Base-by-base conservation (phyloP, 2,113 vertebrate genomes). In the Cathartes aura region DNA sequence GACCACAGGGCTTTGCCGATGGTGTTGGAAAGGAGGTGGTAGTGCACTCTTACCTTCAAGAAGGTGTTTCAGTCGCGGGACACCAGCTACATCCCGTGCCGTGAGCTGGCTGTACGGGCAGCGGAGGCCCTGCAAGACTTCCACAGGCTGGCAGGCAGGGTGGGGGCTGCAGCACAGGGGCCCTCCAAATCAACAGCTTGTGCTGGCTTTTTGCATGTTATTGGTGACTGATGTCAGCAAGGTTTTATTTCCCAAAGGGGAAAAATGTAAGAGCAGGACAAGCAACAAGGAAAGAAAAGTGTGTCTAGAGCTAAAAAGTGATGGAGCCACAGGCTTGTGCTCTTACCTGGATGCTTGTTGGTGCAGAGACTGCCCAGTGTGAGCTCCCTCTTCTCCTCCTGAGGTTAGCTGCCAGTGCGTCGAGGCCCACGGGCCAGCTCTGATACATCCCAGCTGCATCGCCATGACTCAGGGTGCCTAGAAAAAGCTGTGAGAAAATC, bases 381-480 rank as follows among this genome's bases (percentile, higher is more conserved):
- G 27, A 63, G 20, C 43, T 58, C 32, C 42, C 29, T 74, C 34
- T 34, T 53, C 55, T 81, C 48, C 59, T 34, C 11, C 62, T 8
- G 29, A 0, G 0, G 2, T 9, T 21, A 11, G 22, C 14, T 62
- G 36, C 22, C 6, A 0, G 12, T 1, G 0, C 2, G 16, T 17
- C 6, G 4, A 67, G 88, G 53, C 16, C 29, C 48, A 2, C 0
- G 2, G n/a, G n/a, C 26, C 48, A n/a, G 22, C 7, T 50, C 73
- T 3, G 3, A 3, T 6, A 23, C 1, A 12, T 62, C 52, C 56
- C 64, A 82, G 32, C 4, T 2, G 1, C 9, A 2, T 5, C 3
- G 0, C 16, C 21, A 2, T 4, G 3, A 9, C 16, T 15, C 3
- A 0, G 36, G 9, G 15, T 14, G 45, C 34, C 8, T 8, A 21